These are phyloP conservation scores for Drosophila macrospina DNA, from an alignment of 2,888 invertebrate species.

Conservation along the genomic window DNA sequence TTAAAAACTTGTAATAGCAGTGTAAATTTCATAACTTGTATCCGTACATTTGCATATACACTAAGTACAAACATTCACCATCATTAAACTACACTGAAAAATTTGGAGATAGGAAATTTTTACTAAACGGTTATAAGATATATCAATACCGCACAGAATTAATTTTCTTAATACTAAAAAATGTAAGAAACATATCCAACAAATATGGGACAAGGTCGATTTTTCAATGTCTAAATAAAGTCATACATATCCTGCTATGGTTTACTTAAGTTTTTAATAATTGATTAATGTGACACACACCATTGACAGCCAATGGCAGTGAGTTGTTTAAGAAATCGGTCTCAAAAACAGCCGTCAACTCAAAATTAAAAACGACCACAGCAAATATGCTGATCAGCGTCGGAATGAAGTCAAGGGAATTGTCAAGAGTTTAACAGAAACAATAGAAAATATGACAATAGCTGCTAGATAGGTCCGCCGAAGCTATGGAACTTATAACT, in stretches of 20 bases:
- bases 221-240: not conserved
- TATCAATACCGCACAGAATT: slow-evolving; percentile 48
- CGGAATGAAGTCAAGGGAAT: too few relatives aligned
- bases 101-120: slow-evolving; percentile 38
- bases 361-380: too few relatives aligned
- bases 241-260: not conserved
- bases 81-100: slow-evolving; percentile 44
- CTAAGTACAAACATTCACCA: slow-evolving; percentile 52
- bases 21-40: slow-evolving; percentile 53
- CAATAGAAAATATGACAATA: too few relatives aligned
- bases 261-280: not conserved
- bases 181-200: not conserved
- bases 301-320: too few relatives aligned
- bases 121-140: slow-evolving; percentile 36
- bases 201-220: not conserved
- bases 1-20: slow-evolving; percentile 40
- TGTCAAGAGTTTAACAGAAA: too few relatives aligned
- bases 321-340: too few relatives aligned
- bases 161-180: slow-evolving; percentile 16
- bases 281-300: not conserved
- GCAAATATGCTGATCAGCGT: too few relatives aligned
- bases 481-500: too few relatives aligned
- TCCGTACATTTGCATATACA: slow-evolving; percentile 43
- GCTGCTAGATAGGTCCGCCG: too few relatives aligned
- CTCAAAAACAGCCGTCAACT: too few relatives aligned